Evolutionary conservation across 2,113 vertebrate genomes (phyloP).

Genomic region (Spheniscus mendiculus): DNA sequence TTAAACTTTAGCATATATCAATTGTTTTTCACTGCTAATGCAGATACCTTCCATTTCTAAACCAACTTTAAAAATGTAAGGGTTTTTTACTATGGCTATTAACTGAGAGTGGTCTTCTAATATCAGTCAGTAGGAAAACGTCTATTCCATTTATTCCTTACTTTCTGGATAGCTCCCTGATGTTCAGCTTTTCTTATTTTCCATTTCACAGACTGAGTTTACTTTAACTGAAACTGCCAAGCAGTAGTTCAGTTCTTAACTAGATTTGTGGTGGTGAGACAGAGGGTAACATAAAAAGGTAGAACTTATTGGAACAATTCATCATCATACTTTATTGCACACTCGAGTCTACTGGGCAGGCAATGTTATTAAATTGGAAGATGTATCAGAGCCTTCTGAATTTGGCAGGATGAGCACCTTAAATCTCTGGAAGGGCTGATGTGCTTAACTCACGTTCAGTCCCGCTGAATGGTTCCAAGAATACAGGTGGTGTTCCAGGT

Average conservation of each 20-base stretch:
- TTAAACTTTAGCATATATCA: background rate
- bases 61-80: background rate
- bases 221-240: slow-evolving; percentile 9
- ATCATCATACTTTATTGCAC: background rate
- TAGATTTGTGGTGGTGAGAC: slow-evolving; percentile 24
- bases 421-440: background rate
- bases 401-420: background rate
- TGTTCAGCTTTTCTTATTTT: background rate
- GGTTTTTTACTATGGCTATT: background rate
- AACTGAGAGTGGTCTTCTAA: background rate
- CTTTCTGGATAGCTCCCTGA: background rate
- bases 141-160: background rate
- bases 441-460: background rate
- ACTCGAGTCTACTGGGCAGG: background rate
- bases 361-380: slow-evolving; percentile 21
- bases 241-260: slow-evolving; percentile 42
- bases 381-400: background rate
- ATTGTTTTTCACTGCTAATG: background rate
- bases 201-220: background rate
- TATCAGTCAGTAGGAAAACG: background rate
- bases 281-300: slow-evolving; percentile 17
- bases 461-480: background rate
- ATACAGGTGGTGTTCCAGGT: background rate
- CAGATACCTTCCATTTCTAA: background rate
- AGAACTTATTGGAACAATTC: slow-evolving; percentile 11